Evolutionary conservation across 2,888 invertebrate species (phyloP).

Genomic region (Cheilosia soror): DNA sequence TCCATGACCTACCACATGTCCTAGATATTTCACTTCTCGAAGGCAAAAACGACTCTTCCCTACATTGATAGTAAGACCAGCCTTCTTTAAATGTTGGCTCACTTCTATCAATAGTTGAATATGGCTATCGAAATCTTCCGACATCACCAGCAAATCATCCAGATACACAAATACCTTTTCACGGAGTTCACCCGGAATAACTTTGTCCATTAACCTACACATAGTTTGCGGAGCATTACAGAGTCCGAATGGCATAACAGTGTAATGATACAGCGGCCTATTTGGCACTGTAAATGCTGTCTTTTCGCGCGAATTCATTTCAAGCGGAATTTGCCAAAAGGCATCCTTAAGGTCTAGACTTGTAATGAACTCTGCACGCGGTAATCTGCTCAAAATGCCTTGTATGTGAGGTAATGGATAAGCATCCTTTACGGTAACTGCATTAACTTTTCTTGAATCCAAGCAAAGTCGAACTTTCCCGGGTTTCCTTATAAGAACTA

Average conservation of each 20-base stretch:
- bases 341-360: slow-evolving; percentile 69
- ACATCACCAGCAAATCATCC: slow-evolving; percentile 47
- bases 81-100: slow-evolving; percentile 4
- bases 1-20: slow-evolving; percentile 66
- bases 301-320: slow-evolving; percentile 31
- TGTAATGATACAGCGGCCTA: slow-evolving; percentile 69
- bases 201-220: slow-evolving; percentile 56
- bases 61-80: slow-evolving; percentile 63
- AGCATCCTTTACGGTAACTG: slow-evolving; percentile 75
- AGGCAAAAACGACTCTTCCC: slow-evolving; percentile 57
- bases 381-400: slow-evolving; percentile 56
- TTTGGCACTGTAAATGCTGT: slow-evolving; percentile 70
- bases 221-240: slow-evolving; percentile 61
- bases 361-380: slow-evolving; percentile 48
- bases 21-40: slow-evolving; percentile 66
- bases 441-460: slow-evolving; percentile 78
- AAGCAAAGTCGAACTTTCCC: slow-evolving; percentile 77
- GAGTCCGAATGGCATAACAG: slow-evolving; percentile 64
- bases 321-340: slow-evolving; percentile 67
- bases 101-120: background rate
- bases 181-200: slow-evolving; percentile 59
- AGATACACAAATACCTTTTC: slow-evolving; percentile 32
- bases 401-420: slow-evolving; percentile 68
- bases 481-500: slow-evolving; percentile 77
- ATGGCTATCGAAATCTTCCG: slow-evolving; percentile 33